Evolutionary conservation across 2,888 invertebrate species (phyloP).

Genomic region (Campaea margaritaria): DNA sequence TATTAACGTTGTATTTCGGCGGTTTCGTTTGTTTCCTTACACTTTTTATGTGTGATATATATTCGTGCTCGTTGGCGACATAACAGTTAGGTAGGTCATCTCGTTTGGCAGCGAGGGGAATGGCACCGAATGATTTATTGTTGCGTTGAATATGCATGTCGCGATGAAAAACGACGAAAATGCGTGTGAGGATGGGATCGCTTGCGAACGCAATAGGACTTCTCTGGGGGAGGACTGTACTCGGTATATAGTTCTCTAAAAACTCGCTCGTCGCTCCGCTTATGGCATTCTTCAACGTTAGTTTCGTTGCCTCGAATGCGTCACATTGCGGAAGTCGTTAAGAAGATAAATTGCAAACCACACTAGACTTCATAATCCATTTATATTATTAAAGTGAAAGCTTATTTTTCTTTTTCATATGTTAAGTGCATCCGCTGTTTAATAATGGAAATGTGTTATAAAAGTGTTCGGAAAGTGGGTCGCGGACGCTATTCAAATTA

Average conservation of each 20-base stretch:
- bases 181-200: conserved; percentile 60
- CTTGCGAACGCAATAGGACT: conserved; percentile 29
- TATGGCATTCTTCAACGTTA: conserved; percentile 32
- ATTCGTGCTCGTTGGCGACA: conserved; percentile 65
- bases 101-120: conserved; percentile 69
- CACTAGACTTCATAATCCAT: conserved; percentile 71
- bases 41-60: conserved; percentile 71
- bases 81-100: conserved; percentile 76
- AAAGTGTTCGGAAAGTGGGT: conserved; percentile 20
- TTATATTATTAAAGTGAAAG: conserved; percentile 65
- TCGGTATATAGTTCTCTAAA: conserved; percentile 17
- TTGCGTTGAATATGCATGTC: conserved; percentile 84
- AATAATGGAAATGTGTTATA: conserved; percentile 39
- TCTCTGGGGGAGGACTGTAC: conserved; percentile 5
- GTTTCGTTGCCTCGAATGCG: conserved; percentile 51
- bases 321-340: conserved; percentile 76
- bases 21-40: conserved; percentile 78
- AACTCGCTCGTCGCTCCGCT: conserved; percentile 35
- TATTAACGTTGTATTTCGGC: conserved; percentile 79
- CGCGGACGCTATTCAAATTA: conserved; percentile 35
- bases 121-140: conserved; percentile 80
- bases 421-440: conserved; percentile 45
- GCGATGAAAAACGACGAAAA: conserved; percentile 82
- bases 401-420: conserved; percentile 51
- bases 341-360: conserved; percentile 76